Conservation (phyloP, 2,113 vertebrate genomes). For the Himantopus leucocephalus region DNA sequence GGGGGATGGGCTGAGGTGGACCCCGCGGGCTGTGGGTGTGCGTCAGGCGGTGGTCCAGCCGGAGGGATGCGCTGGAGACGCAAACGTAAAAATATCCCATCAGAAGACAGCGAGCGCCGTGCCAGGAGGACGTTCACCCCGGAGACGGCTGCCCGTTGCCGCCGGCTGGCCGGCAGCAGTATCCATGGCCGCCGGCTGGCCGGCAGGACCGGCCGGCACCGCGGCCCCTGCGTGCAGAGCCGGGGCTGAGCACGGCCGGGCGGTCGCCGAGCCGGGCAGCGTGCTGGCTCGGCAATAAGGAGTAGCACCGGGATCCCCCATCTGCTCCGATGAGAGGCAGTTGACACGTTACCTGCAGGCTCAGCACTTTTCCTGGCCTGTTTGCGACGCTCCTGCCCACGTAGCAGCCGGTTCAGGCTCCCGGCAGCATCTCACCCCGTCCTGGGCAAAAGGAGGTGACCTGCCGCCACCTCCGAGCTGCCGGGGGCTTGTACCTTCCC, state of each 20-base stretch:
- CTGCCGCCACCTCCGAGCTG: rapidly evolving
- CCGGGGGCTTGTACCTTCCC: neutral
- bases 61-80: neutral
- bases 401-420: rapidly evolving
- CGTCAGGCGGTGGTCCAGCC: neutral
- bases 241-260: neutral
- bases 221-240: neutral
- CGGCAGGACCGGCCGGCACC: rapidly evolving
- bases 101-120: neutral
- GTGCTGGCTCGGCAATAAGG: neutral
- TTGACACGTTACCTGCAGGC: neutral
- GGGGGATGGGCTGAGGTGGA: neutral
- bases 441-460: neutral
- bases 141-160: too few species aligned
- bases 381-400: neutral
- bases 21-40: neutral
- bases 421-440: neutral
- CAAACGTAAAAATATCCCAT: neutral
- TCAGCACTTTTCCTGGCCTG: neutral
- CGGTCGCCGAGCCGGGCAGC: neutral
- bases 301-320: neutral
- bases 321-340: neutral
- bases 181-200: neutral
- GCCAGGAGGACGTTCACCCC: neutral
- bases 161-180: too few species aligned